A percentile compares a stretch with the other conserved stretches of the same genome.
Conservation (phyloP, 2,888 invertebrate genomes). For the Phrixothrix hirtus region DNA sequence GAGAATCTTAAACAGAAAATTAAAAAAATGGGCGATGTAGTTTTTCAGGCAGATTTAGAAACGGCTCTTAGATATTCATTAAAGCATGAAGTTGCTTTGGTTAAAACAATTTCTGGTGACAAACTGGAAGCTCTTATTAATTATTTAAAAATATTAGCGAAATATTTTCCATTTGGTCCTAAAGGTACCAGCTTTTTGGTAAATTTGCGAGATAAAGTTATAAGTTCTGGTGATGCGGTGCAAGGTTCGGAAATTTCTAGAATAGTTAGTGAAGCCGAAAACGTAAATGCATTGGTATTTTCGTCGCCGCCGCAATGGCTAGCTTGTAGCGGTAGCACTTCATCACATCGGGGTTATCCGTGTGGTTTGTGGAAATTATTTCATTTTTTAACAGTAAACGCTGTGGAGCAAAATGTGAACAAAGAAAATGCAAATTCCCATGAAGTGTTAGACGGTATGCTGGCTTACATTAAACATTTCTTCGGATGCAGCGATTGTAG, state of each 20-base stretch:
- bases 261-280: constrained; percentile 59
- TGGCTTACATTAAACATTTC: constrained; percentile 87
- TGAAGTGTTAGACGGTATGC: constrained; percentile 79
- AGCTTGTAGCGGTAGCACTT: constrained; percentile 80
- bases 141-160: constrained; percentile 71
- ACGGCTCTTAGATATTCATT: constrained; percentile 83
- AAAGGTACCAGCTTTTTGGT: constrained; percentile 69
- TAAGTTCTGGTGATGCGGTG: constrained; percentile 58
- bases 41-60: constrained; percentile 88
- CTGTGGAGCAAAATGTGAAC: constrained; percentile 55
- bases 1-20: constrained; percentile 48
- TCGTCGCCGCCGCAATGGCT: constrained; percentile 66
- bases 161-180: constrained; percentile 78
- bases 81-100: constrained; percentile 78
- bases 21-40: constrained; percentile 59
- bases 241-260: constrained; percentile 65
- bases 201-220: constrained; percentile 62
- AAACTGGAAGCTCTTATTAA: constrained; percentile 72
- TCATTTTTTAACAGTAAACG: constrained; percentile 86
- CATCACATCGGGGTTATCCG: constrained; percentile 81
- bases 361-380: constrained; percentile 96
- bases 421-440: constrained; percentile 60
- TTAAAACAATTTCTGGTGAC: constrained; percentile 70
- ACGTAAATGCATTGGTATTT: constrained; percentile 62
- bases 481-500: constrained; percentile 93